Base-by-base conservation (phyloP, 2,797 vertebrate species). In the Luscinia megarhynchos region DNA sequence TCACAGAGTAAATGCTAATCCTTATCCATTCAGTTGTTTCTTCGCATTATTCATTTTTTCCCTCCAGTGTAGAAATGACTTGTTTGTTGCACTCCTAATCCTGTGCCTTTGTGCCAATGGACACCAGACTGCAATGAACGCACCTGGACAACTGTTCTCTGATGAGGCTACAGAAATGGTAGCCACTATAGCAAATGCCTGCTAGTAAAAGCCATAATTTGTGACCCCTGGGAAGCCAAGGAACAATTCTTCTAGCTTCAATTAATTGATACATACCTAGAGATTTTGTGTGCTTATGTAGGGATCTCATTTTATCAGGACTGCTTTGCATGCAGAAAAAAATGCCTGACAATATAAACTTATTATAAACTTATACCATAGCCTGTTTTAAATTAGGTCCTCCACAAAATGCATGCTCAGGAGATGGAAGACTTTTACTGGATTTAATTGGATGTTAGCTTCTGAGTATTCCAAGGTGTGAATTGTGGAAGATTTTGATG, bases 41-140 rank as follows among this genome's bases (percentile, higher is more conserved):
- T 92, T 92, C 84, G 74, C 80, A 95, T 94, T 94, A 96, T 95
- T 94, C 95, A 90, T 85, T 93, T 96, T 95, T 94, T 62, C 36
- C 84, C 96, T 97, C 88, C 69, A 91, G 96, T 83, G 75, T 59
- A 94, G 84, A 96, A 96, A 91, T 79, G 76, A 91, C 93, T 93
- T 94, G 62, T 87, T 93, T 97, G 86, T 75, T 95, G 68, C 90
- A 76, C 32, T 92, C 93, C 53, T 87, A 92, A 92, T 84, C 89
- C 73, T 62, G 17, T 68, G 61, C 85, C 78, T 91, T 76, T 95
- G 93, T 92, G 92, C 89, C 91, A 91, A 15, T 53, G 81, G 89
- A 95, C 79, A 85, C 82, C 69, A 81, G 59, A 40, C 67, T 19
- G 78, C 94, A 92, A 48, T 43, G 63, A 93, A 83, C 84, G 89